Conservation (phyloP, 2,113 vertebrate genomes). For the Albula goreensis region DNA sequence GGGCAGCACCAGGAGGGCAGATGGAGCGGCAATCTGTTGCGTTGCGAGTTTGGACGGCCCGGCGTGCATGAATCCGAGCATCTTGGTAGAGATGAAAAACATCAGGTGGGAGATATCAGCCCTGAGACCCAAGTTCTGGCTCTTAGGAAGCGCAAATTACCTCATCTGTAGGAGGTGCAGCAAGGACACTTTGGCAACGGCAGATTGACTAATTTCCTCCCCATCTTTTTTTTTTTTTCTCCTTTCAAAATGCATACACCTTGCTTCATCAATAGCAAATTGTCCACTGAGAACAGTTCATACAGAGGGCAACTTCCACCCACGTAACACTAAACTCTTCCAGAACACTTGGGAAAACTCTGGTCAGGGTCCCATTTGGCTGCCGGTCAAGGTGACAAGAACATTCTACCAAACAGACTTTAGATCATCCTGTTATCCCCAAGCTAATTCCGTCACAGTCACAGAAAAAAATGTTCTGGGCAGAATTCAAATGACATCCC, state of each 20-base stretch:
- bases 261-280: neutral
- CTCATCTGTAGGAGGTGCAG: constrained; percentile 51
- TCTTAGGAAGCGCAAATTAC: constrained; percentile 59
- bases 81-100: constrained; percentile 48
- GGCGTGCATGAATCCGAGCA: constrained; percentile 48
- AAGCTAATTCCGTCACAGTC: too few relatives aligned
- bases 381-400: too few relatives aligned
- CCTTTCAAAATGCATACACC: neutral
- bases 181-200: constrained; percentile 15
- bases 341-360: too few relatives aligned
- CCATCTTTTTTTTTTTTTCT: too few relatives aligned
- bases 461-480: too few relatives aligned
- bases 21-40: constrained; percentile 60
- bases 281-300: neutral
- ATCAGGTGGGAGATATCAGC: constrained; percentile 50
- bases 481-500: too few relatives aligned
- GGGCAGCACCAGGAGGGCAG: constrained; percentile 54
- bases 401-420: too few relatives aligned
- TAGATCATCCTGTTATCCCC: too few relatives aligned
- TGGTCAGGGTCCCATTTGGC: too few relatives aligned
- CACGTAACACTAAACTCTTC: too few relatives aligned
- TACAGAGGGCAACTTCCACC: constrained; percentile 58
- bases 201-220: too few relatives aligned
- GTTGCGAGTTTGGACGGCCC: constrained; percentile 47
- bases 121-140: constrained; percentile 88